A percentile compares a stretch with the other conserved stretches of the same genome.
phyloP scores from a whole-genome alignment of 1,140 invertebrate genomes.

The Notospermus geniculatus region DNA sequence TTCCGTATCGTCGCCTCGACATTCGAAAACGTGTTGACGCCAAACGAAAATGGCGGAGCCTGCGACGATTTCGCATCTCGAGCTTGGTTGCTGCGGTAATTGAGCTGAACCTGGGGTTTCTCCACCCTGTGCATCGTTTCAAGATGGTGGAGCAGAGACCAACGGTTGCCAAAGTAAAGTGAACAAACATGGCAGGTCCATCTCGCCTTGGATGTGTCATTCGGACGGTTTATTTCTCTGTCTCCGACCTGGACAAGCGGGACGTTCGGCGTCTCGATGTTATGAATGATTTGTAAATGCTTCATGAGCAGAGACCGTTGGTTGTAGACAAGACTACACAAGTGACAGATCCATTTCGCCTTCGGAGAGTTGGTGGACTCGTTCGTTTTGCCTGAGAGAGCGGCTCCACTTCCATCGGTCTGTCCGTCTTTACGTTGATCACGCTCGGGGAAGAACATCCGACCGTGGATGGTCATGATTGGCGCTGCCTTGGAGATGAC shows the following conservation, averaged over 20 bases:
- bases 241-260: neutral
- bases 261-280: constrained; percentile 4
- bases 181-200: too few species aligned
- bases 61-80: too few species aligned
- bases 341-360: constrained; percentile 6
- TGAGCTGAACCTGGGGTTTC: too few species aligned
- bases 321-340: constrained; percentile 4
- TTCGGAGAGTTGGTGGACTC: neutral
- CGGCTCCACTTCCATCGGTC: neutral
- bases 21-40: too few species aligned
- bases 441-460: neutral
- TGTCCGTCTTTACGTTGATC: neutral
- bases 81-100: too few species aligned
- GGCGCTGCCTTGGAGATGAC: neutral
- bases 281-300: constrained; percentile 6
- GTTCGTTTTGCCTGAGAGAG: neutral
- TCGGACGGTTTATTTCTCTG: too few species aligned
- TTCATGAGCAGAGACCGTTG: constrained; percentile 5
- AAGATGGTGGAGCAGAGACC: too few species aligned
- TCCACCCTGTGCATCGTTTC: too few species aligned
- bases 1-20: too few species aligned
- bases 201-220: too few species aligned
- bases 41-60: too few species aligned
- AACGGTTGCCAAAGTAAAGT: too few species aligned
- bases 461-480: neutral